These are phyloP conservation scores for Leuciscus idus DNA, from an alignment of 2,113 vertebrate species.

Conservation along the genomic window DNA sequence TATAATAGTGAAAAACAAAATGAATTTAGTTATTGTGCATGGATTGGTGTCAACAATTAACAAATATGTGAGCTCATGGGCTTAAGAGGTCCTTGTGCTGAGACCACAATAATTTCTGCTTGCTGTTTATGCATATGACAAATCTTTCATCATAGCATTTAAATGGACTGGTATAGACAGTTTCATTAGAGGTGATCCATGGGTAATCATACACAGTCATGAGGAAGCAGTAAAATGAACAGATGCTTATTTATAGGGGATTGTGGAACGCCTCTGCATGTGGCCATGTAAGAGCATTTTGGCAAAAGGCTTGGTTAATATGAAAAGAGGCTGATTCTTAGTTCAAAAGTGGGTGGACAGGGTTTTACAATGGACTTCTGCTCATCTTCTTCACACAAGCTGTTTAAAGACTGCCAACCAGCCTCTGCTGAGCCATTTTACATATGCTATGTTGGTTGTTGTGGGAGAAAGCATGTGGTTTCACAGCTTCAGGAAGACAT, in stretches of 20 bases:
- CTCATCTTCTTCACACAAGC: conserved; percentile 57
- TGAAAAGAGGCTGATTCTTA: conserved; percentile 56
- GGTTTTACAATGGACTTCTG: conserved; percentile 71
- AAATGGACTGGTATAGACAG: neutral
- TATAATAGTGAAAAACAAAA: neutral
- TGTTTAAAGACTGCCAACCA: conserved; percentile 43
- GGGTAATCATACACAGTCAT: neutral
- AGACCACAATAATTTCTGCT: neutral
- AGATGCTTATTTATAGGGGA: conserved; percentile 31
- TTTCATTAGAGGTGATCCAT: conserved; percentile 4
- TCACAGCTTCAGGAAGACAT: conserved; percentile 28
- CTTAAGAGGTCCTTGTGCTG: neutral
- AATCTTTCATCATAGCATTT: neutral
- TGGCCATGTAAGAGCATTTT: conserved; percentile 36
- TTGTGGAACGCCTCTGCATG: conserved; percentile 41
- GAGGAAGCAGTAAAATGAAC: conserved; percentile 7
- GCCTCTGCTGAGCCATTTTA: conserved; percentile 34
- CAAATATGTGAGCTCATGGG: neutral
- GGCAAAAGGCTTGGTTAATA: conserved; percentile 31
- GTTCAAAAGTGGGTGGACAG: conserved; percentile 74
- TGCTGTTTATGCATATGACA: neutral
- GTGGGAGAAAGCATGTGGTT: conserved; percentile 44
- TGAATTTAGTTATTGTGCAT: neutral
- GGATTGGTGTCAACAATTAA: neutral
- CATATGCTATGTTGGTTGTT: conserved; percentile 17